These are phyloP conservation scores for Ryuthela nishihirai DNA, from an alignment of 2,888 invertebrate genomes.

Conservation along the genomic window DNA sequence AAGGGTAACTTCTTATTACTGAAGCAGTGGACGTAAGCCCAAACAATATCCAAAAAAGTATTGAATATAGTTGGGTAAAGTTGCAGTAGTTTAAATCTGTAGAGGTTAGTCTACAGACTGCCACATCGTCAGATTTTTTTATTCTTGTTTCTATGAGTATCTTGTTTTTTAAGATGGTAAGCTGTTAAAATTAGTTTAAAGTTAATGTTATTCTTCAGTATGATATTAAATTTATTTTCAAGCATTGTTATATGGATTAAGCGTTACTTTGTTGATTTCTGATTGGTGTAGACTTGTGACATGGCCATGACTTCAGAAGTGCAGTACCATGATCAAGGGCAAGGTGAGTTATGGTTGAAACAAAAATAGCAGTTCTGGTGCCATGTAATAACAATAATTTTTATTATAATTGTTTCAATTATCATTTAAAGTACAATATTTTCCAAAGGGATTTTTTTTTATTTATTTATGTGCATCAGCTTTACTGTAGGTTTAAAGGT, in stretches of 20 bases:
- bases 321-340: slow-evolving; percentile 30
- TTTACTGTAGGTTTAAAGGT: too few relatives aligned
- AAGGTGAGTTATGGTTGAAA: slow-evolving; percentile 32
- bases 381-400: background rate
- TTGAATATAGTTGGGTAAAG: slow-evolving; percentile 17
- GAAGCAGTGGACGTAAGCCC: too few relatives aligned
- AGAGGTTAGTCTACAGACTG: slow-evolving; percentile 19
- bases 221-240: slow-evolving; percentile 20
- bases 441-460: too few relatives aligned
- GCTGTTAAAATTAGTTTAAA: slow-evolving; percentile 15
- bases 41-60: slow-evolving; percentile 4
- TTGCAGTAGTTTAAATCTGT: slow-evolving; percentile 25
- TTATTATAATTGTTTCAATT: background rate
- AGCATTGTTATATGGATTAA: slow-evolving; percentile 24
- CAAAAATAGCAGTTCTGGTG: slow-evolving; percentile 2
- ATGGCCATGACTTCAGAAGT: slow-evolving; percentile 36
- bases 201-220: slow-evolving; percentile 11
- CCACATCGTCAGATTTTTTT: slow-evolving; percentile 31
- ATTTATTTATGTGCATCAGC: too few relatives aligned
- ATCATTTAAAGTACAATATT: too few relatives aligned
- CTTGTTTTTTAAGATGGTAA: slow-evolving; percentile 24
- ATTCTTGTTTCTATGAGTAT: slow-evolving; percentile 17
- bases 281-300: slow-evolving; percentile 31
- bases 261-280: slow-evolving; percentile 31
- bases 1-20: slow-evolving; percentile 16